Percentiles rank a stretch among this genome's conserved stretches.
These are phyloP conservation scores for Laodelphax striatellus DNA, from an alignment of 1,140 invertebrate species.

Conservation along the genomic window DNA sequence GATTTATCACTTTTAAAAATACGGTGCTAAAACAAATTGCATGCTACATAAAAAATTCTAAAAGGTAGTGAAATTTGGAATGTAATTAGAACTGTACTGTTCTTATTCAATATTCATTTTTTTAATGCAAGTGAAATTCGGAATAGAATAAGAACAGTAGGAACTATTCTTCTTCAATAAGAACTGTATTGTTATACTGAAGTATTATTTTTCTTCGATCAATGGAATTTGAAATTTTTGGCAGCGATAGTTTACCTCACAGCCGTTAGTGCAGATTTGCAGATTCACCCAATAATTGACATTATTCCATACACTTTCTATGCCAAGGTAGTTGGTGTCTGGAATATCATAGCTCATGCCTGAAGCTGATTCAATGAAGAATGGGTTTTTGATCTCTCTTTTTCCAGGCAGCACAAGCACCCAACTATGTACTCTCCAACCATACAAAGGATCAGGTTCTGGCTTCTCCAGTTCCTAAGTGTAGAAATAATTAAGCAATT, in stretches of 20 bases:
- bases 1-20: too few species aligned
- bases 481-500: background rate
- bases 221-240: too few species aligned
- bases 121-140: too few species aligned
- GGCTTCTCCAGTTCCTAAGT: slow-evolving; percentile 54
- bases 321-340: slow-evolving; percentile 52
- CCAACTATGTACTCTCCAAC: slow-evolving; percentile 73
- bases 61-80: too few species aligned
- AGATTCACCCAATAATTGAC: slow-evolving; percentile 77
- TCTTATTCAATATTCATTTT: too few species aligned
- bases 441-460: slow-evolving; percentile 54
- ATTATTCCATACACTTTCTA: slow-evolving; percentile 81
- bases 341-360: slow-evolving; percentile 46
- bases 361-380: slow-evolving; percentile 75
- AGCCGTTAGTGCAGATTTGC: slow-evolving; percentile 33
- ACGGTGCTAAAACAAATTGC: too few species aligned
- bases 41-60: too few species aligned
- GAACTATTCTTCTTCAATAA: too few species aligned
- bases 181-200: too few species aligned
- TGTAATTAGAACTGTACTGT: too few species aligned
- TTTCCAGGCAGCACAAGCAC: slow-evolving; percentile 47
- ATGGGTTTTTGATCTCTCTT: slow-evolving; percentile 43
- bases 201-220: too few species aligned
- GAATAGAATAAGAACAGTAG: too few species aligned
- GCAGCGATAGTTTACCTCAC: background rate